phyloP scores from a whole-genome alignment of 2,113 vertebrate genomes.

The Ochotona princeps region DNA sequence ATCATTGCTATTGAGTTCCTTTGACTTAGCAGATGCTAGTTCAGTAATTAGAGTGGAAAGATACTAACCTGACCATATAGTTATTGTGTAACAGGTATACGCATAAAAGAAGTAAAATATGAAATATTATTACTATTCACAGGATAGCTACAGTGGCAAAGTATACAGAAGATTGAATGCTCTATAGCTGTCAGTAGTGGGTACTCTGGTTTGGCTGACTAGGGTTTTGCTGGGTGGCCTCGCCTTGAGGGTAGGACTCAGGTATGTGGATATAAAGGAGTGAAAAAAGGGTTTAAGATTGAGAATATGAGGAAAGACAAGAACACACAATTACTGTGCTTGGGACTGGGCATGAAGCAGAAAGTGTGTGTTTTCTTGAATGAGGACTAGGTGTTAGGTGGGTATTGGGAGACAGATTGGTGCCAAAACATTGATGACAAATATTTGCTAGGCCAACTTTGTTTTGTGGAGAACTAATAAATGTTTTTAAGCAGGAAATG shows the following conservation, averaged over 20 bases:
- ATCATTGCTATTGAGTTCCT: not conserved
- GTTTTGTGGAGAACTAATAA: not conserved
- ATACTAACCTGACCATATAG: not conserved
- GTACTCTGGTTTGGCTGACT: not conserved
- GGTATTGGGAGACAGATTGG: not conserved
- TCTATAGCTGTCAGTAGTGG: not conserved
- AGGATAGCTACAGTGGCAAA: not conserved
- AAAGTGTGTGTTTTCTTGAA: not conserved
- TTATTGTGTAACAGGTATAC: not conserved
- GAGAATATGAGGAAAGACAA: not conserved
- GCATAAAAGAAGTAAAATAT: not conserved
- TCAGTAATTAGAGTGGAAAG: not conserved
- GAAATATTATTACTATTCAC: not conserved
- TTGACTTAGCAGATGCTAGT: not conserved
- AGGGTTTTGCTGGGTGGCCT: not conserved
- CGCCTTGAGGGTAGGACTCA: not conserved
- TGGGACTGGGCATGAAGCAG: not conserved
- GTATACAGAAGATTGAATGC: not conserved
- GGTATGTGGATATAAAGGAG: not conserved
- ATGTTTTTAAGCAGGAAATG: constrained; percentile 6
- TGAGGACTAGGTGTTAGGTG: not conserved
- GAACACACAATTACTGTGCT: not conserved
- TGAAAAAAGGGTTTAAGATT: not conserved
- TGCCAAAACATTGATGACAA: not conserved
- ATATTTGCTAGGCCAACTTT: not conserved